Evolutionary conservation across 1,140 invertebrate species (phyloP).

Genomic region (Zeugodacus cucurbitae): DNA sequence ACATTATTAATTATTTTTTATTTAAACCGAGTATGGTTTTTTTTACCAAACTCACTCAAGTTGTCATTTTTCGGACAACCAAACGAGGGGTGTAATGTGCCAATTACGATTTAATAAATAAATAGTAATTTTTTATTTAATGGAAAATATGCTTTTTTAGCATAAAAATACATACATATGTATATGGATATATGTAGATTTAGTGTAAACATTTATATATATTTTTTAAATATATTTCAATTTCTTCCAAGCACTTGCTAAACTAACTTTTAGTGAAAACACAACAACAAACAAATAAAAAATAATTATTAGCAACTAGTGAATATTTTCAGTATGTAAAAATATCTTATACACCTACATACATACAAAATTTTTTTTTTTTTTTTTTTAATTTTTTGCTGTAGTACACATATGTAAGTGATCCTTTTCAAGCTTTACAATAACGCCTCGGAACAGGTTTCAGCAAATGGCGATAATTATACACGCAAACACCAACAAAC

Average conservation of each 20-base stretch:
- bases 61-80: not conserved
- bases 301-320: not conserved
- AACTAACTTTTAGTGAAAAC: not conserved
- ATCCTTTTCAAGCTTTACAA: constrained; percentile 35
- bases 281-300: not conserved
- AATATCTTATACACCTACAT: not conserved
- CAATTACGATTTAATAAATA: not conserved
- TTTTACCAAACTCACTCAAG: not conserved
- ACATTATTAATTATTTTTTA: too few species aligned
- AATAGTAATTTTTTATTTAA: not conserved
- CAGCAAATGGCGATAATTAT: not conserved
- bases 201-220: not conserved
- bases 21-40: not conserved
- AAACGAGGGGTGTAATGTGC: not conserved
- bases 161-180: not conserved
- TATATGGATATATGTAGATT: not conserved
- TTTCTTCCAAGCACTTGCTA: constrained; percentile 8
- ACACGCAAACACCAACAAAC: not conserved
- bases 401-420: not conserved
- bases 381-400: not conserved
- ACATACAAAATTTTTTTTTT: not conserved
- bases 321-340: not conserved
- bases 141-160: not conserved
- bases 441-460: constrained; percentile 31
- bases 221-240: not conserved